Conservation (phyloP, 2,888 invertebrate species). For the Agriotes lineatus region DNA sequence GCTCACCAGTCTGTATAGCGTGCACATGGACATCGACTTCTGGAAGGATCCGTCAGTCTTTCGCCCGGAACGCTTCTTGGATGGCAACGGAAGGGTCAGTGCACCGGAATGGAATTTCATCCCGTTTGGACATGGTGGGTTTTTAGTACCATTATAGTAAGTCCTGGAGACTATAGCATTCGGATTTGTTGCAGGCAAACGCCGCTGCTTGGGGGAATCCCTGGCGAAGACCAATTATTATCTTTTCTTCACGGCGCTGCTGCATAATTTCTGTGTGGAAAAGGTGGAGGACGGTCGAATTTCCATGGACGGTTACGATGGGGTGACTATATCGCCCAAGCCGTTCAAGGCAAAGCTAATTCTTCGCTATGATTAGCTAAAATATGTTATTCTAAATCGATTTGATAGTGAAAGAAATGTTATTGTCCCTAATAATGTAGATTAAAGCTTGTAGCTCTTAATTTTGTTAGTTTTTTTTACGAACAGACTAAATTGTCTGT, state of each 20-base stretch:
- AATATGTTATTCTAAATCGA: too few relatives aligned
- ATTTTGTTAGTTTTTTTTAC: too few relatives aligned
- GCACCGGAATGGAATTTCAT: constrained; percentile 70
- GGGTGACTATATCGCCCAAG: constrained; percentile 62
- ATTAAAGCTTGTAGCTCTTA: too few relatives aligned
- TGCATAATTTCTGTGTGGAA: constrained; percentile 69
- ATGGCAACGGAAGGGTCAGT: constrained; percentile 66
- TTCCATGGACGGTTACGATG: constrained; percentile 57
- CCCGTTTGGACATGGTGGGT: constrained; percentile 76
- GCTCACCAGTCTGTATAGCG: constrained; percentile 72
- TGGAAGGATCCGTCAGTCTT: constrained; percentile 75
- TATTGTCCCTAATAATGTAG: too few relatives aligned
- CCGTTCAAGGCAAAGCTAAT: constrained; percentile 57
- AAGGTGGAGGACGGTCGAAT: constrained; percentile 52
- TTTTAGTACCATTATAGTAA: background rate
- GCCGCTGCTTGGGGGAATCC: constrained; percentile 75
- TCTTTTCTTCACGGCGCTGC: constrained; percentile 70
- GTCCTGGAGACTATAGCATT: background rate
- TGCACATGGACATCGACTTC: constrained; percentile 70
- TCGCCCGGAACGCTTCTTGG: constrained; percentile 75
- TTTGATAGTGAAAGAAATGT: too few relatives aligned
- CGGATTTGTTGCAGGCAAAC: constrained; percentile 73
- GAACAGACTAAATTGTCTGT: too few relatives aligned
- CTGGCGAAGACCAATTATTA: constrained; percentile 74
- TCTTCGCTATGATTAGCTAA: constrained; percentile 41